Evolutionary conservation across 2,888 invertebrate species (phyloP).

Genomic region (Troides aeacus): DNA sequence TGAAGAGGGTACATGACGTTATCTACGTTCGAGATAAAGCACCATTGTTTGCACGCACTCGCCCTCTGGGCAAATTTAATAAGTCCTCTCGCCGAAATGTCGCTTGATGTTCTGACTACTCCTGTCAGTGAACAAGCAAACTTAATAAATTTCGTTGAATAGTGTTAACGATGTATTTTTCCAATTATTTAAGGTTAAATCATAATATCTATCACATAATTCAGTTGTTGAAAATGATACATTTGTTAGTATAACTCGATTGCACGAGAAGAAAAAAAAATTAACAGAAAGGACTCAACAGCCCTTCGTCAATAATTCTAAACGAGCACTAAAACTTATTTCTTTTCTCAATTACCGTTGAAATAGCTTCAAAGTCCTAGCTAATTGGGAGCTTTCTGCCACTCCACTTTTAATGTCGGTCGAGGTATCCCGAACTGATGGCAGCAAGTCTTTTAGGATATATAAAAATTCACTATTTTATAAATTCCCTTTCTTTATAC

Average conservation of each 20-base stretch:
- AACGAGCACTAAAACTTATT: conserved; percentile 63
- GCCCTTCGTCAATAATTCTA: conserved; percentile 59
- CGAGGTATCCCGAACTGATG: conserved; percentile 40
- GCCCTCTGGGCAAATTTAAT: conserved; percentile 67
- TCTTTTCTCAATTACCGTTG: conserved; percentile 68
- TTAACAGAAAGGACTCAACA: conserved; percentile 33
- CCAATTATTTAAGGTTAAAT: background rate
- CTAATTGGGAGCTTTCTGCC: conserved; percentile 75
- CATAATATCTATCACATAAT: background rate
- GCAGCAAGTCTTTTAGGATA: conserved; percentile 44
- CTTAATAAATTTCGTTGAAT: background rate
- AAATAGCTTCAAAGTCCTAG: conserved; percentile 65
- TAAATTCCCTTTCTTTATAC: conserved; percentile 48
- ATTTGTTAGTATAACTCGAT: background rate
- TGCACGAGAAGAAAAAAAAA: conserved; percentile 27
- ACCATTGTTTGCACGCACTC: conserved; percentile 64
- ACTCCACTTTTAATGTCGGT: conserved; percentile 67
- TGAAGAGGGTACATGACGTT: conserved; percentile 60
- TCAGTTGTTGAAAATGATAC: background rate
- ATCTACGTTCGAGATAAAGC: conserved; percentile 68
- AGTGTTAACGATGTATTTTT: background rate
- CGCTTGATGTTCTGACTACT: conserved; percentile 30
- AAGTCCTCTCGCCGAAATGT: conserved; percentile 59
- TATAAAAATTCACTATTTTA: conserved; percentile 55
- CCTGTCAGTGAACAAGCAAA: background rate